Base-by-base conservation (phyloP, 1,140 invertebrate genomes). In the Drosophila murphyi region DNA sequence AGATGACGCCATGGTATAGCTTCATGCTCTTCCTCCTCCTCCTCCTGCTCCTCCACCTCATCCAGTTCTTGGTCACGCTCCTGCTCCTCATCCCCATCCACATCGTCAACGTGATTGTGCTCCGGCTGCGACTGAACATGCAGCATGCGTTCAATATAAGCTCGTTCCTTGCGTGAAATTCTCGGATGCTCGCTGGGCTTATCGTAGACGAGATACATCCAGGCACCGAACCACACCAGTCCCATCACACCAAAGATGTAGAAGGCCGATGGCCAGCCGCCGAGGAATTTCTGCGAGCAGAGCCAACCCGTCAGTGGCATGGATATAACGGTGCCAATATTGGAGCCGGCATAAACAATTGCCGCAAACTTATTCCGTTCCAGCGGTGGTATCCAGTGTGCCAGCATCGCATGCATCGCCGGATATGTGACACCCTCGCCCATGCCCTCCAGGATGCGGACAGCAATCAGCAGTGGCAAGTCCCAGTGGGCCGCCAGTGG, bases 341-440 rank as follows among this genome's bases (percentile, higher is more conserved):
- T 92, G 47, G 92, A 93, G 94, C 96, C 96, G 69, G 96, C 95
- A 93, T 96, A 97, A 31, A 96, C 96, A 80, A 96, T 93, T 20
- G 96, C 96, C 34, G 96, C 96, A 92, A 97, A 96, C 93, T 96
- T 96, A 61, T 96, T 96, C 77, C 96, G 94, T 91, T 97, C 96
- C 72, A 96, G 91, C 7, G 96, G 96, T 4, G 96, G 96, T 48
- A 97, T 96, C 96, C 96, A 97, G 63, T 95, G 94, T 3, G 96
- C 96, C 34, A 97, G 91, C 95, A 97, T 96, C 31, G 95, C 95
- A 90, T 96, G 96, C 95, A 97, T 96, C 0, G 96, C 95, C 47
- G 96, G 96, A 93, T 96, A 97, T 47, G 96, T 97, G 32, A 97
- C 96, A 41, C 96, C 96, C 94, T 98, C 97, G 29, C 95, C 96